A percentile compares a stretch with the other conserved stretches of the same genome.
phyloP scores from a whole-genome alignment of 2,888 invertebrate species.

The Drosophila sordidula region DNA sequence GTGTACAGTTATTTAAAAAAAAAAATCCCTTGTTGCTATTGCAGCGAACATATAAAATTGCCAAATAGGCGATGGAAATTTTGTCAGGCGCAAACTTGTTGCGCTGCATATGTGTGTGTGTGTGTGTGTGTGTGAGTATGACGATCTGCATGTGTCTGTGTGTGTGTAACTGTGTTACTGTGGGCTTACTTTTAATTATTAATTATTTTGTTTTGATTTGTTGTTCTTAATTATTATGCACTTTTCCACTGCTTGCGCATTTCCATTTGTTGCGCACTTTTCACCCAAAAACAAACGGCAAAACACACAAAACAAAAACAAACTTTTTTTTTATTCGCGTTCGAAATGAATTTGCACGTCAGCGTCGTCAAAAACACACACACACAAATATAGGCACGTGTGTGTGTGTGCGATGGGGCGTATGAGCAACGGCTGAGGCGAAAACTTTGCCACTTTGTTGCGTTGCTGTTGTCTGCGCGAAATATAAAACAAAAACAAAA shows the following conservation, averaged over 20 bases:
- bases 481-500: conserved; percentile 33
- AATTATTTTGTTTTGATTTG: conserved; percentile 42
- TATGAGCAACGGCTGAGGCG: conserved; percentile 72
- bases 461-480: conserved; percentile 51
- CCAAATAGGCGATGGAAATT: conserved; percentile 68
- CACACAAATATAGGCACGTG: conserved; percentile 11
- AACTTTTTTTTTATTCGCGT: conserved; percentile 40
- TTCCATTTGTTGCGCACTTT: conserved; percentile 63
- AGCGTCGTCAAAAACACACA: conserved; percentile 41
- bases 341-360: conserved; percentile 65
- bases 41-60: conserved; percentile 49
- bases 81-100: conserved; percentile 76
- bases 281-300: conserved; percentile 41
- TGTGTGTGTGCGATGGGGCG: conserved; percentile 63
- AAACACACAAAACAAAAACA: conserved; percentile 55
- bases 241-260: conserved; percentile 22
- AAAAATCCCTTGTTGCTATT: conserved; percentile 2
- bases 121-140: conserved; percentile 20
- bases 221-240: conserved; percentile 26
- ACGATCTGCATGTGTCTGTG: neutral
- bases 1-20: conserved; percentile 9
- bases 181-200: conserved; percentile 66
- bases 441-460: conserved; percentile 72
- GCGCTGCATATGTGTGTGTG: conserved; percentile 37
- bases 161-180: conserved; percentile 25